These are phyloP conservation scores for Synergus umbraculus DNA, from an alignment of 2,888 invertebrate species.

Conservation along the genomic window DNA sequence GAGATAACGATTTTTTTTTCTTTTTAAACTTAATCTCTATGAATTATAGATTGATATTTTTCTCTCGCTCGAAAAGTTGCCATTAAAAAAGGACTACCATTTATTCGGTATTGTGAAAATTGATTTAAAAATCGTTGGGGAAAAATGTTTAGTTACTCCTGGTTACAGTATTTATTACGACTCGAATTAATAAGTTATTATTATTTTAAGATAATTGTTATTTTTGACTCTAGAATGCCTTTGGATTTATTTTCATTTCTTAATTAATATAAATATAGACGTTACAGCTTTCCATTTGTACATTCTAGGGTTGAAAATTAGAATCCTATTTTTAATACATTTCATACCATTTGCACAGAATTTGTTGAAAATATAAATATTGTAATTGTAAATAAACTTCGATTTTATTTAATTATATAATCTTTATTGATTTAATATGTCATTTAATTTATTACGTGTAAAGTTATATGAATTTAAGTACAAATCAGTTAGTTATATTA, in stretches of 20 bases:
- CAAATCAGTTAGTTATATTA: neutral
- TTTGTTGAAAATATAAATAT: neutral
- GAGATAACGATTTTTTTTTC: neutral
- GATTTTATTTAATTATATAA: neutral
- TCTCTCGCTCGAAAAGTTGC: neutral
- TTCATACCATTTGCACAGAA: too few relatives aligned
- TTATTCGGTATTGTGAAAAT: neutral
- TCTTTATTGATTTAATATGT: neutral
- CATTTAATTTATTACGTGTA: neutral
- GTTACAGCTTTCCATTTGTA: neutral
- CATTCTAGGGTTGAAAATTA: neutral
- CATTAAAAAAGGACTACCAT: neutral
- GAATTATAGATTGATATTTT: neutral
- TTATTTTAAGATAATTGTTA: constrained; percentile 1
- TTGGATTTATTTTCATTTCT: neutral
- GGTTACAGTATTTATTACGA: constrained; percentile 11
- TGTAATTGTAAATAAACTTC: neutral
- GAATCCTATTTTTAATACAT: neutral
- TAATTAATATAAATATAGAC: neutral
- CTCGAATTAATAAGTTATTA: constrained; percentile 1
- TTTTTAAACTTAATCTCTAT: neutral
- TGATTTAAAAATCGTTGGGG: neutral
- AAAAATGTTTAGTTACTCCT: neutral
- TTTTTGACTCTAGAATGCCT: neutral
- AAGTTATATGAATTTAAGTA: neutral